phyloP scores from a whole-genome alignment of 1,140 invertebrate genomes.

The Drosophila virilis region DNA sequence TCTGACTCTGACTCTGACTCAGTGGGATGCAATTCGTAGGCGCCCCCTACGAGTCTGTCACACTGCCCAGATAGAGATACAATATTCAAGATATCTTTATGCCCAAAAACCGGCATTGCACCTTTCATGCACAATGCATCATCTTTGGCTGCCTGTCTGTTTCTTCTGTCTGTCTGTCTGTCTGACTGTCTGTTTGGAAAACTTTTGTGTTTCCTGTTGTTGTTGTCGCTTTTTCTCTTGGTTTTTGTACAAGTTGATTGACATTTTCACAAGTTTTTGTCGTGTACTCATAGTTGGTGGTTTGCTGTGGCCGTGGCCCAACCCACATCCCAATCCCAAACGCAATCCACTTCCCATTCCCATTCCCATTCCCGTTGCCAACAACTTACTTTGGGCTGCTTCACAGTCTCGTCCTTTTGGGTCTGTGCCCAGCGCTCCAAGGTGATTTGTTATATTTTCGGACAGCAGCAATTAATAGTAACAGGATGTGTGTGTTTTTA shows the following conservation, averaged over 20 bases:
- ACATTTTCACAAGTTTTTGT: constrained; percentile 83
- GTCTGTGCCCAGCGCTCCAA: constrained; percentile 60
- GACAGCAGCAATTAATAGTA: constrained; percentile 84
- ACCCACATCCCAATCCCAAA: constrained; percentile 12
- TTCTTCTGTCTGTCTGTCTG: constrained; percentile 24
- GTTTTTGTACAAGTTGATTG: constrained; percentile 76
- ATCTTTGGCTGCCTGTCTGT: constrained; percentile 67
- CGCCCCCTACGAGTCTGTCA: constrained; percentile 77
- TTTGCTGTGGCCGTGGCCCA: constrained; percentile 39
- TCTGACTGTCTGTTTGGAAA: constrained; percentile 48
- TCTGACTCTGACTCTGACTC: constrained; percentile 52
- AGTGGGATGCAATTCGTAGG: constrained; percentile 82
- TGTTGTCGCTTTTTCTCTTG: constrained; percentile 36
- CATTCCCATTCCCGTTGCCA: constrained; percentile 1
- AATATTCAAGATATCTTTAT: constrained; percentile 72
- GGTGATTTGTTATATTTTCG: constrained; percentile 83
- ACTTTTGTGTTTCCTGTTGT: constrained; percentile 60
- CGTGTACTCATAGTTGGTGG: constrained; percentile 56
- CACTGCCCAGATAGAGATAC: constrained; percentile 75
- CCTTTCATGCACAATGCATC: constrained; percentile 82
- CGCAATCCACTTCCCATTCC: constrained; percentile 14
- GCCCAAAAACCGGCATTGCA: constrained; percentile 50
- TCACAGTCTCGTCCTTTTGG: constrained; percentile 64
- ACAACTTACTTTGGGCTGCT: constrained; percentile 29
- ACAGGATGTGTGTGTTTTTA: constrained; percentile 76